Conservation (phyloP, 2,797 vertebrate genomes). For the Coreius guichenoti region DNA sequence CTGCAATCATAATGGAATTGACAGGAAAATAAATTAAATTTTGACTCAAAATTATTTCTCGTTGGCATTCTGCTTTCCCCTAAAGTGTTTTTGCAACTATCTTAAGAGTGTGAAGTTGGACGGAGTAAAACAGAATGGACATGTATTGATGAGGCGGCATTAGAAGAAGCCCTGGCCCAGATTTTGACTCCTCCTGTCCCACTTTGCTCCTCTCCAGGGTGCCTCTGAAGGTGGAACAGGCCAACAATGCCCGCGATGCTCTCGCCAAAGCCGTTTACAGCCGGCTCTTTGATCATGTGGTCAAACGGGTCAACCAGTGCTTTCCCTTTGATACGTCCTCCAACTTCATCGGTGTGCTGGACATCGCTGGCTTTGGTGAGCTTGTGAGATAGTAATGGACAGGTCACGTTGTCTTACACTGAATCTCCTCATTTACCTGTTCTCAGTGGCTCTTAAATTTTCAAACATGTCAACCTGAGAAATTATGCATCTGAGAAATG, state of each 20-base stretch:
- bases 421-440: neutral
- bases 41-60: neutral
- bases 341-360: slow-evolving; percentile 96
- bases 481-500: neutral
- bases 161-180: slow-evolving; percentile 63
- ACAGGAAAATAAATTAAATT: slow-evolving; percentile 27
- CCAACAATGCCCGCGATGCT: slow-evolving; percentile 95
- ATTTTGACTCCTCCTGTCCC: slow-evolving; percentile 69
- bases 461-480: neutral
- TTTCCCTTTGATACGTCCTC: slow-evolving; percentile 94
- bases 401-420: too few relatives aligned
- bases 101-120: slow-evolving; percentile 53
- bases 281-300: slow-evolving; percentile 97
- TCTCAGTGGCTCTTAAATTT: neutral
- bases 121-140: slow-evolving; percentile 54
- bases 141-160: slow-evolving; percentile 60
- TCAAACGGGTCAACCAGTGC: slow-evolving; percentile 96
- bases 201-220: slow-evolving; percentile 81
- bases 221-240: slow-evolving; percentile 98
- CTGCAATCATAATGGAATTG: slow-evolving; percentile 19
- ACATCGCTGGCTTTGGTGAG: slow-evolving; percentile 98
- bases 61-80: neutral
- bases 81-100: slow-evolving; percentile 12
- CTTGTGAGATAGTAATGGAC: slow-evolving; percentile 21
- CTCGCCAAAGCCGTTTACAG: slow-evolving; percentile 97